Evolutionary conservation across 2,113 vertebrate genomes (phyloP).

Genomic region (Mola mola): DNA sequence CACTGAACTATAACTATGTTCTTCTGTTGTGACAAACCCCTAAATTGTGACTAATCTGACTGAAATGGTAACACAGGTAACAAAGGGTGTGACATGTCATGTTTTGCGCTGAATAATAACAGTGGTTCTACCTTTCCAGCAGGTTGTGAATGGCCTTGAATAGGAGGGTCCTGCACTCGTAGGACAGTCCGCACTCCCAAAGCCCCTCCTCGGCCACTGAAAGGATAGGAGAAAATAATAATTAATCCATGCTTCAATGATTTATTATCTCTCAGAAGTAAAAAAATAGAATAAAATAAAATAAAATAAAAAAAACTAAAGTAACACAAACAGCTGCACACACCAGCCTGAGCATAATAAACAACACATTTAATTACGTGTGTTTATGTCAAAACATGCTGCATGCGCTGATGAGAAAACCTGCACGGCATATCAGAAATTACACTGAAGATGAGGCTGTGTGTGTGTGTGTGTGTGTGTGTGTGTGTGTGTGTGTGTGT

Average conservation of each 20-base stretch:
- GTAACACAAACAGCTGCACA: slow-evolving; percentile 37
- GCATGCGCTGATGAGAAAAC: slow-evolving; percentile 53
- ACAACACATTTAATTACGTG: slow-evolving; percentile 34
- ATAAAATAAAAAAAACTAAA: slow-evolving; percentile 5
- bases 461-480: slow-evolving; percentile 9
- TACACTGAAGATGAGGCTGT: slow-evolving; percentile 15
- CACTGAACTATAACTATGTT: too few relatives aligned
- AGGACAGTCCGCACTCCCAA: slow-evolving; percentile 98
- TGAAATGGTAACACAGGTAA: too few relatives aligned
- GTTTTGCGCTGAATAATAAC: not conserved
- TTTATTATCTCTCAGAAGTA: slow-evolving; percentile 18
- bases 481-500: slow-evolving; percentile 36
- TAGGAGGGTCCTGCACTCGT: slow-evolving; percentile 96
- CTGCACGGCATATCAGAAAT: slow-evolving; percentile 52
- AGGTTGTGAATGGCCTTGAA: slow-evolving; percentile 99
- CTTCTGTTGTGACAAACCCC: too few relatives aligned
- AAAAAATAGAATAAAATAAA: slow-evolving; percentile 6
- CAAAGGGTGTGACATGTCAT: too few relatives aligned
- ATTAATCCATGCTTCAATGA: too few relatives aligned
- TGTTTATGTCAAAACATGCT: slow-evolving; percentile 55
- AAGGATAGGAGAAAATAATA: slow-evolving; percentile 36
- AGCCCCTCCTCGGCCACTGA: slow-evolving; percentile 96
- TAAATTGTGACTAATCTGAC: too few relatives aligned
- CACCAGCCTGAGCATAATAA: slow-evolving; percentile 50
- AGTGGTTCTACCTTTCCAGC: slow-evolving; percentile 92